Percentiles rank a stretch among this genome's conserved stretches.
phyloP scores from a whole-genome alignment of 2,888 invertebrate species.

The Buathra laborator region DNA sequence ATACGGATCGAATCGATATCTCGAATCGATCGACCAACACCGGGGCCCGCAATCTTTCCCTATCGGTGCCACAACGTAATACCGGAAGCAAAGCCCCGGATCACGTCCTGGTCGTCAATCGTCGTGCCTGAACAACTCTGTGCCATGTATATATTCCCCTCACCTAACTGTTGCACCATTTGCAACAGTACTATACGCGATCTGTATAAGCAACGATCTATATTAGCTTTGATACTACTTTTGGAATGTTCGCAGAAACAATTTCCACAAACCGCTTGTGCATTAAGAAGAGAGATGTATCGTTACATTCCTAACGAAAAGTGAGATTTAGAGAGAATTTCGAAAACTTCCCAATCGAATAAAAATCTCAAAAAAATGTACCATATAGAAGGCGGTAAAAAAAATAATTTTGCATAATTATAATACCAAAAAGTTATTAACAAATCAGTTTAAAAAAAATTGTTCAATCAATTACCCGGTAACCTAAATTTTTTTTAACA shows the following conservation, averaged over 20 bases:
- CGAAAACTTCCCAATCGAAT: too few relatives aligned
- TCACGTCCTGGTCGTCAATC: slow-evolving; percentile 74
- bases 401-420: too few relatives aligned
- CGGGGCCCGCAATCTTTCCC: slow-evolving; percentile 34
- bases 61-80: slow-evolving; percentile 70
- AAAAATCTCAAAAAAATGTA: too few relatives aligned
- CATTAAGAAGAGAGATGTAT: too few relatives aligned
- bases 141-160: slow-evolving; percentile 7
- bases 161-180: slow-evolving; percentile 42
- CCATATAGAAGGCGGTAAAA: too few relatives aligned
- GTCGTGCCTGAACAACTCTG: slow-evolving; percentile 66
- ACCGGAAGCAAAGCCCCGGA: slow-evolving; percentile 76
- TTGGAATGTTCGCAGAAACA: slow-evolving; percentile 5
- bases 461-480: too few relatives aligned
- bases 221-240: background rate
- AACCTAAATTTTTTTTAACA: too few relatives aligned
- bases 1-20: slow-evolving; percentile 71
- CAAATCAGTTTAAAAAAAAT: too few relatives aligned
- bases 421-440: too few relatives aligned
- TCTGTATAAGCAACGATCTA: slow-evolving; percentile 1
- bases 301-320: too few relatives aligned
- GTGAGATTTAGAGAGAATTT: too few relatives aligned
- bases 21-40: slow-evolving; percentile 64
- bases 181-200: background rate
- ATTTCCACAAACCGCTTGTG: background rate